Evolutionary conservation across 2,888 invertebrate species (phyloP), one percentile per base, ranked within the genome.

Genomic region (Drosophila putrida): DNA sequence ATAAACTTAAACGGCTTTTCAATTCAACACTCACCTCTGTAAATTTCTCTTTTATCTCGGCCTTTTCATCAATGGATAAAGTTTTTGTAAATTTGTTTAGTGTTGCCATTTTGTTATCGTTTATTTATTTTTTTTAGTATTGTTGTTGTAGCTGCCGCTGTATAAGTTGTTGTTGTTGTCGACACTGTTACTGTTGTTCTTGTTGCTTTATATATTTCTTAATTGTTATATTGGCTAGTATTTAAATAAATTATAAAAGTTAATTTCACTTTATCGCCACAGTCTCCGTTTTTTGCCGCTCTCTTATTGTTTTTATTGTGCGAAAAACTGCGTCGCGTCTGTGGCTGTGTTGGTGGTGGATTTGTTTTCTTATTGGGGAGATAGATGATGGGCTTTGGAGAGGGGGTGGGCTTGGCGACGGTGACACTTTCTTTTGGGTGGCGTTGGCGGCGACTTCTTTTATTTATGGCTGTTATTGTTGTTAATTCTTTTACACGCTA

Each of bases 21-120:
- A 27, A 60, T 66, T 71, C 60, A 59, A 35, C 72, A 93, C 94
- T 94, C 94, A 96, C 96, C 93, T 95, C 94, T 85, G 94, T 94
- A 91, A 96, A 96, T 91, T 96, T 95, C 93, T 96, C 96, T 90
- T 94, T 94, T 89, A 96, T 95, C 93, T 96, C 96, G 72, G 94
- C 93, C 86, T 94, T 94, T 93, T 96, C 96, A 90, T 96, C 96
- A 65, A 83, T 89, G 59, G 93, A 92, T 62, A 92, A 84, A 66
- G 89, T 91, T 89, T 92, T 92, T 66, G 90, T 91, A 65, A 92
- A 90, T 90, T 91, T 92, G 69, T 91, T 92, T 75, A 91, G 69
- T 65, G 90, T 77, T 84, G 91, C 90, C 90, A 88, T 90, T 78
- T 80, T 89, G 58, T 62, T 72, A 33, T 36, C 44, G 50, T 73